phyloP scores from a whole-genome alignment of 2,113 vertebrate species.

The Phoxinus phoxinus region DNA sequence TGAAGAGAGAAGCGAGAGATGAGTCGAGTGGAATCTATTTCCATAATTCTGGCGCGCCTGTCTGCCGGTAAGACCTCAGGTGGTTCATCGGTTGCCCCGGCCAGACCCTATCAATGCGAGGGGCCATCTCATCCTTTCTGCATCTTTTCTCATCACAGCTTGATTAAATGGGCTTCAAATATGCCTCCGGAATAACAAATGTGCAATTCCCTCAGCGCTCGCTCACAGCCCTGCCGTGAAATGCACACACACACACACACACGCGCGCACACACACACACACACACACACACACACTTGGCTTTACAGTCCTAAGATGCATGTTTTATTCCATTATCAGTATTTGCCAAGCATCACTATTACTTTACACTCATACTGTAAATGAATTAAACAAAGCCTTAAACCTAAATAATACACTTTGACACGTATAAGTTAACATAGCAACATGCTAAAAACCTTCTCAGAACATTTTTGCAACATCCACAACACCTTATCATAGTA shows the following conservation, averaged over 20 bases:
- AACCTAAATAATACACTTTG: background rate
- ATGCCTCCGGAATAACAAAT: conserved; percentile 58
- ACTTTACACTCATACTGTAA: background rate
- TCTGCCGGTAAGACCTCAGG: conserved; percentile 53
- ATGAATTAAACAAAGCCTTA: background rate
- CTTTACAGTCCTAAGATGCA: background rate
- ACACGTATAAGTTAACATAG: too few relatives aligned
- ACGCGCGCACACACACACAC: background rate
- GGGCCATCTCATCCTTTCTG: conserved; percentile 59
- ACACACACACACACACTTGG: background rate
- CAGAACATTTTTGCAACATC: too few relatives aligned
- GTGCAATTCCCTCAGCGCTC: conserved; percentile 37
- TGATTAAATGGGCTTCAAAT: conserved; percentile 61
- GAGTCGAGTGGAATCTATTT: conserved; percentile 57
- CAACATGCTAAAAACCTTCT: too few relatives aligned
- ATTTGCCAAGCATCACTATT: background rate
- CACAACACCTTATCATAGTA: too few relatives aligned
- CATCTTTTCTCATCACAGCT: conserved; percentile 60
- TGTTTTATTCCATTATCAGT: background rate
- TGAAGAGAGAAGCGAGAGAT: conserved; percentile 52
- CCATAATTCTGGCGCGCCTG: conserved; percentile 58
- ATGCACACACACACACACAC: background rate
- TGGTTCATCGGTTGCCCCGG: conserved; percentile 54
- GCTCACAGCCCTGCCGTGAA: conserved; percentile 9
- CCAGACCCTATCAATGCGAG: conserved; percentile 60